These are phyloP conservation scores for Pseudococcus viburni DNA, from an alignment of 2,888 invertebrate species.

Conservation along the genomic window DNA sequence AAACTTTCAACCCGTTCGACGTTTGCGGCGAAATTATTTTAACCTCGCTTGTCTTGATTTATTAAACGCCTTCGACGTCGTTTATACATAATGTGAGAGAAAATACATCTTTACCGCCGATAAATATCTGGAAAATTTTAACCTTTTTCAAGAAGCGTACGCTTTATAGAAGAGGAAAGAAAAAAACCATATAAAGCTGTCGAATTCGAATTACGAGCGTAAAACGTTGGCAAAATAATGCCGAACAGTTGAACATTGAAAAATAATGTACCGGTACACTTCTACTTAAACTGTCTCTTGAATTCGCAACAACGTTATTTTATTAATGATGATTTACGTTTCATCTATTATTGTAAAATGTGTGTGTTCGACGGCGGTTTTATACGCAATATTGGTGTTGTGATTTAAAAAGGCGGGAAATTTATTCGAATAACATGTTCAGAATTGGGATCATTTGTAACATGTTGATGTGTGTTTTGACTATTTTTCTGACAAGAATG, in stretches of 20 bases:
- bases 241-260: slow-evolving; percentile 22
- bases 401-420: neutral
- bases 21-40: slow-evolving; percentile 5
- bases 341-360: neutral
- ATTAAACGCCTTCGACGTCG: slow-evolving; percentile 21
- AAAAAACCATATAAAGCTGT: neutral
- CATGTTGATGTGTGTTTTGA: too few relatives aligned
- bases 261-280: slow-evolving; percentile 6
- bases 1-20: slow-evolving; percentile 28
- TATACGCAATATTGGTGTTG: neutral
- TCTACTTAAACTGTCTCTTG: neutral
- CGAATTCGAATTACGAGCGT: slow-evolving; percentile 22
- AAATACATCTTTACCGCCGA: slow-evolving; percentile 5
- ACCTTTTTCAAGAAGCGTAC: neutral
- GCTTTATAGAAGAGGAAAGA: neutral
- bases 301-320: slow-evolving; percentile 4
- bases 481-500: too few relatives aligned
- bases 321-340: slow-evolving; percentile 39
- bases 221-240: slow-evolving; percentile 19
- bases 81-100: slow-evolving; percentile 6
- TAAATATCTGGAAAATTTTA: slow-evolving; percentile 29
- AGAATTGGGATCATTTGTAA: too few relatives aligned
- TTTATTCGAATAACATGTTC: slow-evolving; percentile 17
- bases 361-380: neutral
- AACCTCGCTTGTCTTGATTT: slow-evolving; percentile 40